Evolutionary conservation across 2,888 invertebrate genomes (phyloP).

Genomic region (Rambutsinella grinnellia): DNA sequence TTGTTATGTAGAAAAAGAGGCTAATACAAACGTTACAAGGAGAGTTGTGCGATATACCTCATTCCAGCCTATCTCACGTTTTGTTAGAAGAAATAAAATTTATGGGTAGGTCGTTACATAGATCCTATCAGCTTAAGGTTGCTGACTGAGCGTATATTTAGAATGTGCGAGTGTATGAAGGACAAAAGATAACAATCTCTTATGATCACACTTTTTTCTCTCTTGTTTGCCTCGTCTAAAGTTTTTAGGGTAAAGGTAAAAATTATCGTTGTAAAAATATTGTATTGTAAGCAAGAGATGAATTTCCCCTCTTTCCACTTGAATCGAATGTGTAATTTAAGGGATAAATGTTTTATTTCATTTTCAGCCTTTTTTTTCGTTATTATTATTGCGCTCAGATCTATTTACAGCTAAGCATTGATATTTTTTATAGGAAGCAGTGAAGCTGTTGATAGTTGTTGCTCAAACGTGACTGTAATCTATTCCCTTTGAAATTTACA

Average conservation of each 20-base stretch:
- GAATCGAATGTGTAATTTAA: too few relatives aligned
- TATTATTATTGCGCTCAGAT: not conserved
- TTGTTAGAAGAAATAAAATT: constrained; percentile 63
- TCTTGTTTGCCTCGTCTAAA: too few relatives aligned
- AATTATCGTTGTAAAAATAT: too few relatives aligned
- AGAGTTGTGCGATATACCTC: constrained; percentile 17
- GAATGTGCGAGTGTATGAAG: constrained; percentile 59
- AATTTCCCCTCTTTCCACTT: too few relatives aligned
- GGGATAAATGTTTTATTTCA: too few relatives aligned
- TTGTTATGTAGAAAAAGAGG: constrained; percentile 28
- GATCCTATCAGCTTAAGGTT: constrained; percentile 63
- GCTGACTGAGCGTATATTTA: constrained; percentile 62
- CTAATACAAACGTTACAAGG: not conserved
- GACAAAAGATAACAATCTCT: constrained; percentile 59
- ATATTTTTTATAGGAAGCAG: too few relatives aligned
- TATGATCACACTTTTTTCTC: constrained; percentile 51
- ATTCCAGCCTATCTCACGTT: constrained; percentile 54
- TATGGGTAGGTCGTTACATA: constrained; percentile 64
- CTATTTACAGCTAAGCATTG: too few relatives aligned
- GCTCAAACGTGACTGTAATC: too few relatives aligned
- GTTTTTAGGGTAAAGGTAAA: too few relatives aligned
- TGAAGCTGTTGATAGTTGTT: too few relatives aligned
- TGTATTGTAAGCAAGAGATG: too few relatives aligned
- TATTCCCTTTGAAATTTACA: constrained; percentile 3
- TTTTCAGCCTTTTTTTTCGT: not conserved